Percentiles rank a stretch among this genome's conserved stretches.
Conservation (phyloP, 2,888 invertebrate genomes). For the Digitonthophagus gazella region DNA sequence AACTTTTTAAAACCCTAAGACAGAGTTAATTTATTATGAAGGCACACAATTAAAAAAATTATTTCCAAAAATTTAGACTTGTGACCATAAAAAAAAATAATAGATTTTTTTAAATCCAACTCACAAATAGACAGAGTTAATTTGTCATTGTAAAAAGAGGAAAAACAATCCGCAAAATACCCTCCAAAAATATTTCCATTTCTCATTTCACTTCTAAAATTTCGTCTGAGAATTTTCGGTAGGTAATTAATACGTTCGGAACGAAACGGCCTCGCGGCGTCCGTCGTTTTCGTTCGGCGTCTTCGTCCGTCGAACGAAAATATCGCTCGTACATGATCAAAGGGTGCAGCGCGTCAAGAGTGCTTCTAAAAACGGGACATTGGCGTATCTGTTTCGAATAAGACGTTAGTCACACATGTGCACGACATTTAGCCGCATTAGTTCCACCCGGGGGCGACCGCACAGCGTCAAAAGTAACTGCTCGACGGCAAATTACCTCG, state of each 20-base stretch:
- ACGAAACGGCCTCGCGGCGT: not conserved
- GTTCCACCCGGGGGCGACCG: conserved; percentile 38
- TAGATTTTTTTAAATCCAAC: no score
- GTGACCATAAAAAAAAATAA: no score
- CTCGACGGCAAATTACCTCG: conserved; percentile 41
- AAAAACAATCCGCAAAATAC: not conserved
- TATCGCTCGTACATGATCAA: conserved; percentile 22
- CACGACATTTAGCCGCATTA: conserved; percentile 40
- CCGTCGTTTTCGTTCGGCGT: conserved; percentile 8
- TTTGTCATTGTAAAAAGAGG: no score
- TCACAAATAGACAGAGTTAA: no score
- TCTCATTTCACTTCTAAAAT: not conserved
- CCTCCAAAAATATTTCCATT: not conserved
- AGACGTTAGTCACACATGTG: conserved; percentile 37
- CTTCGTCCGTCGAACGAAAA: not conserved
- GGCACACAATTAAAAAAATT: no score
- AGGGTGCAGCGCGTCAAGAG: conserved; percentile 24
- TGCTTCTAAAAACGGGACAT: conserved; percentile 30
- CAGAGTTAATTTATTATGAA: no score
- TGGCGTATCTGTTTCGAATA: conserved; percentile 37
- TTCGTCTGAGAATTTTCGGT: not conserved
- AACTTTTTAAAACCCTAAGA: no score
- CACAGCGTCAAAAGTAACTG: conserved; percentile 41
- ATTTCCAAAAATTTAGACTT: no score
- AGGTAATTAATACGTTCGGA: conserved; percentile 5